These are phyloP conservation scores for Mus spretus DNA, from an alignment of 2,797 vertebrate species.

Conservation along the genomic window DNA sequence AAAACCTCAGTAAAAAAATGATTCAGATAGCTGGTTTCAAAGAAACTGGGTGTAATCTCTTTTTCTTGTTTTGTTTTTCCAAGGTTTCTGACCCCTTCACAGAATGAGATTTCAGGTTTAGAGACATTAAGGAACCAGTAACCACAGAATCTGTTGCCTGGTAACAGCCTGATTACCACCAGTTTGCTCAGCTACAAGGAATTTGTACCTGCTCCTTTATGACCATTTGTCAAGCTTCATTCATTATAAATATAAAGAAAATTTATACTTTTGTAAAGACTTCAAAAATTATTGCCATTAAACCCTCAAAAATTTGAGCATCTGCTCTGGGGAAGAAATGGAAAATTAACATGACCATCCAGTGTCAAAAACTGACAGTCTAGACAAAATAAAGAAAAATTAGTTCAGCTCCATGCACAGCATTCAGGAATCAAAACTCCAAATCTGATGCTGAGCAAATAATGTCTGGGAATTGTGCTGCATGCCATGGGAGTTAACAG, in stretches of 20 bases:
- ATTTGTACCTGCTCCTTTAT: slow-evolving; percentile 86
- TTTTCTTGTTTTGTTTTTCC: slow-evolving; percentile 73
- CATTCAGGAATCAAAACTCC: slow-evolving; percentile 70
- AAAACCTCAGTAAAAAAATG: slow-evolving; percentile 63
- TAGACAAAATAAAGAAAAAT: slow-evolving; percentile 79
- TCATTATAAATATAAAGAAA: slow-evolving; percentile 84
- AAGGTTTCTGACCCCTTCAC: slow-evolving; percentile 69
- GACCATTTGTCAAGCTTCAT: slow-evolving; percentile 83
- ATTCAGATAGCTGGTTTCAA: slow-evolving; percentile 42
- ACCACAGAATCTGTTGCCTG: slow-evolving; percentile 84
- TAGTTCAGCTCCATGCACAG: slow-evolving; percentile 27
- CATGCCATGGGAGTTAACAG: slow-evolving; percentile 77
- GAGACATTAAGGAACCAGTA: slow-evolving; percentile 82
- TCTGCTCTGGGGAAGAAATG: slow-evolving; percentile 68
- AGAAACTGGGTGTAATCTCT: slow-evolving; percentile 73
- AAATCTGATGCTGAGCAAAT: slow-evolving; percentile 71
- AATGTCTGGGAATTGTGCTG: slow-evolving; percentile 78
- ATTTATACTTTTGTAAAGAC: slow-evolving; percentile 74
- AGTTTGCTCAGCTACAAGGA: slow-evolving; percentile 79
- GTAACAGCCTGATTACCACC: slow-evolving; percentile 85
- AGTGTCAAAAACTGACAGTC: slow-evolving; percentile 67
- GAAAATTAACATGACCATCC: slow-evolving; percentile 46
- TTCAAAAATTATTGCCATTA: slow-evolving; percentile 74
- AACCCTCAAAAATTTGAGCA: slow-evolving; percentile 73
- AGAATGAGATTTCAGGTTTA: slow-evolving; percentile 81